Evolutionary conservation across 1,140 invertebrate genomes (phyloP), one percentile per base, ranked within the genome.

Genomic region (Zaprionus gabonicus): DNA sequence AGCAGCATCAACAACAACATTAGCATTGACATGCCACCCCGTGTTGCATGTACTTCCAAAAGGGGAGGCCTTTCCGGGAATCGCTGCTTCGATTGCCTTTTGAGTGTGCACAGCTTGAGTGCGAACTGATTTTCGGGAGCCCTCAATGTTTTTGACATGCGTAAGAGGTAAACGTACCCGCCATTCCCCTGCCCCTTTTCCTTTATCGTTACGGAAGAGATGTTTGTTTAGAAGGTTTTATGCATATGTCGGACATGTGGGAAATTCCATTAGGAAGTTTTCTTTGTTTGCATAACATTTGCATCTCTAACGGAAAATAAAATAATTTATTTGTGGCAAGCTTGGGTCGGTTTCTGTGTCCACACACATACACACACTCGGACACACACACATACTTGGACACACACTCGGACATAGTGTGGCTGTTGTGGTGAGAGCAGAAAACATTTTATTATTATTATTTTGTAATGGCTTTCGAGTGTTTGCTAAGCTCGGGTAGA

Each of bases 221-320:
- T 76, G 81, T 84, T 87, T 87, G 74, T 67, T 84, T 84, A 81
- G 85, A 88, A 81, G 85, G 81, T 90, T 84, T 88, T 88, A 88
- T 90, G 84, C 84, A 87, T 87, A 87, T 87, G 84, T 87, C 74
- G 74, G 85, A 84, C 84, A 87, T 87, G 84, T 84, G 85, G 81
- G 87, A 87, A 87, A 88, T 88, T 87, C 84, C 84, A 87, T 87
- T 87, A 87, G 81, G 81, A 87, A 87, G 84, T 87, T 87, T 84
- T 84, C 85, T 88, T 84, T 87, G 84, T 87, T 87, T 87, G 84
- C 84, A 87, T 87, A 87, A 65, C 84, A 87, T 87, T 87, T 87
- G 84, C 84, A 87, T 87, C 74, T 67, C 74, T 62, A 59, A 76
- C 55, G 34, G 73, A 76, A 71, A 76, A 65, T 76, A 71, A 71